Evolutionary conservation across 2,888 invertebrate genomes (phyloP), one percentile per base, ranked within the genome.

Genomic region (Girardia tigrina): DNA sequence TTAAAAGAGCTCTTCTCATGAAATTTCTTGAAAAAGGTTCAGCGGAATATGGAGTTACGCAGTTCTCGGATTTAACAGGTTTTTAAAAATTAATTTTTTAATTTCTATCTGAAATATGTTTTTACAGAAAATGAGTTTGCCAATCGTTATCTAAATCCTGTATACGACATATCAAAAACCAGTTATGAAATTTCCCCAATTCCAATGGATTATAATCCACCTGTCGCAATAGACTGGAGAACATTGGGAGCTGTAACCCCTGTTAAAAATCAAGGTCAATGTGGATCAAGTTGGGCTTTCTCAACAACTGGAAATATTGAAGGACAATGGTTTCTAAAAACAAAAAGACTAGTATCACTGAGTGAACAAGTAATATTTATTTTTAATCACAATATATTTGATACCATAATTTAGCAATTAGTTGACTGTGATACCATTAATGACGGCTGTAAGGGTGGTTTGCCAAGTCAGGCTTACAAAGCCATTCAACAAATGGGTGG

Each of bases 251-350:
- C 88, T 0, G 91, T 94, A 1, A 91, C 93, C 0, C 87, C 88
- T 75, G 93, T 94, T 0, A 94, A 94, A 83, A 88, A 94, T 85
- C 94, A 94, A 84, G 86, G 86, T 78, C 56, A 73, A 26, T 77
- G 77, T 29, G 77, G 77, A 14, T 83, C 83, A 0, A 84, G 84
- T 82, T 95, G 94, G 94, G 94, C 94, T 0, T 95, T 95, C 84
- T 92, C 93, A 80, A 91, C 91, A 0, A 94, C 93, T 78, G 97
- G 97, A 83, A 97, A 97, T 82, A 88, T 98, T 75, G 97, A 98
- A 84, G 94, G 95, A 0, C 90, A 92, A 79, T 92, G 92, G 87
- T 91, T 92, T 74, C 86, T 94, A 73, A 89, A 90, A 81, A 88
- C 90, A 71, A 89, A 89, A 0, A 85, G 89, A 74, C 86, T 94